Evolutionary conservation across 2,888 invertebrate genomes (phyloP).

Genomic region (Eubasilissa splendida): DNA sequence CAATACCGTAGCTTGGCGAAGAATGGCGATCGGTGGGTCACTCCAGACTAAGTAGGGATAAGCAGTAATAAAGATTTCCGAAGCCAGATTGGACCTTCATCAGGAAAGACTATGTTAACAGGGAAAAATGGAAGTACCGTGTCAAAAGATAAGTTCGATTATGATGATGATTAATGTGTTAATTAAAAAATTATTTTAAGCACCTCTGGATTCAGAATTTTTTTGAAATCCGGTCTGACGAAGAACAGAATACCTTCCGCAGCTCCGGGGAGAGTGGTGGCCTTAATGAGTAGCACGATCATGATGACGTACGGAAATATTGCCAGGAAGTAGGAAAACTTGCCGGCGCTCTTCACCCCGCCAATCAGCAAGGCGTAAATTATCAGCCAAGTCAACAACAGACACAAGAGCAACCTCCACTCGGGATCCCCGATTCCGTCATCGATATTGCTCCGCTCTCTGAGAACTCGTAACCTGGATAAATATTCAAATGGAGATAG

Average conservation of each 20-base stretch:
- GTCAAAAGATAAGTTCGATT: too few species aligned
- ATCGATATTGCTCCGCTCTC: slow-evolving; percentile 67
- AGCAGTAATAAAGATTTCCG: too few species aligned
- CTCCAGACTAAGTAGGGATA: too few species aligned
- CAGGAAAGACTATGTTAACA: too few species aligned
- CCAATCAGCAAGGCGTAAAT: slow-evolving; percentile 71
- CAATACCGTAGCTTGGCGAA: too few species aligned
- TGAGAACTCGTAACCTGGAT: slow-evolving; percentile 70
- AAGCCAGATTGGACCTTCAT: too few species aligned
- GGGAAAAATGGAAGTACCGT: too few species aligned
- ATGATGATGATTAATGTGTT: too few species aligned
- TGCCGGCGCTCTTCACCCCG: slow-evolving; percentile 75
- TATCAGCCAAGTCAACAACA: slow-evolving; percentile 70
- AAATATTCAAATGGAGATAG: too few species aligned
- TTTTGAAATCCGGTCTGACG: slow-evolving; percentile 77
- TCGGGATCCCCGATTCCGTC: slow-evolving; percentile 73
- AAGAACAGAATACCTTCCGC: slow-evolving; percentile 76
- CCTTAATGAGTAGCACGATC: slow-evolving; percentile 73
- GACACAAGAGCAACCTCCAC: slow-evolving; percentile 70
- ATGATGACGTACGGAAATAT: slow-evolving; percentile 78
- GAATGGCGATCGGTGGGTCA: too few species aligned
- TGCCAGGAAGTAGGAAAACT: slow-evolving; percentile 80
- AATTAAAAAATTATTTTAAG: neutral
- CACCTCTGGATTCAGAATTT: slow-evolving; percentile 74
- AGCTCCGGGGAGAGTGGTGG: slow-evolving; percentile 76